Conservation (phyloP, 2,888 invertebrate species). For the Halictus ligatus region DNA sequence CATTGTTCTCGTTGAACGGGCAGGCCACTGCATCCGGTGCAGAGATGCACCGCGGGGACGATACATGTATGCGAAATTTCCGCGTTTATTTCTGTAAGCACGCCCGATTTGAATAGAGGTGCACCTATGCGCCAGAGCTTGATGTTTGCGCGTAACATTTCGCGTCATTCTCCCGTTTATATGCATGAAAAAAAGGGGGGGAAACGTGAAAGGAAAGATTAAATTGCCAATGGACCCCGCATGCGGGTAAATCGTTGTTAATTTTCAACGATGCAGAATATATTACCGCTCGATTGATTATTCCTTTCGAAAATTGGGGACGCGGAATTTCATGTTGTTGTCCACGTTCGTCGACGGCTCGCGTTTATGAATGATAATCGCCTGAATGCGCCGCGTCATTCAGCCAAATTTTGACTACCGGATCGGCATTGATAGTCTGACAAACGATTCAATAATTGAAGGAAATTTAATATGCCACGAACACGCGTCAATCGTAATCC, state of each 20-base stretch:
- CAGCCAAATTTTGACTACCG: background rate
- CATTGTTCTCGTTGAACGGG: slow-evolving; percentile 29
- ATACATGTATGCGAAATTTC: slow-evolving; percentile 21
- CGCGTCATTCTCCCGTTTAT: background rate
- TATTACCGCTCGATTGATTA: slow-evolving; percentile 11
- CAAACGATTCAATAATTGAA: background rate
- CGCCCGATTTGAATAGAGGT: background rate
- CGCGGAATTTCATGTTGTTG: background rate
- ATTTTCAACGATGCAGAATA: slow-evolving; percentile 10
- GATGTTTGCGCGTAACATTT: background rate
- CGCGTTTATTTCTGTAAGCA: slow-evolving; percentile 34
- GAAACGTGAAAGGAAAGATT: background rate
- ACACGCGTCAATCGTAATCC: background rate
- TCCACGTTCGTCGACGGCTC: too few species aligned
- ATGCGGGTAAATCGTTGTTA: slow-evolving; percentile 4
- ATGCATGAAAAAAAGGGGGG: accelerated
- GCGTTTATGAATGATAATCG: slow-evolving; percentile 14
- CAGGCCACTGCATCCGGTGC: slow-evolving; percentile 4
- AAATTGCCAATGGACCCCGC: background rate
- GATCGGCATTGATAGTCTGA: background rate
- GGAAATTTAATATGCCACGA: background rate
- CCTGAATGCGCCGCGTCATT: background rate
- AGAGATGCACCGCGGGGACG: slow-evolving; percentile 25
- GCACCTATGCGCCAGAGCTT: background rate
- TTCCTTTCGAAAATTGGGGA: background rate